Conservation (phyloP, 2,888 invertebrate species). For the Perithous albicinctus region DNA sequence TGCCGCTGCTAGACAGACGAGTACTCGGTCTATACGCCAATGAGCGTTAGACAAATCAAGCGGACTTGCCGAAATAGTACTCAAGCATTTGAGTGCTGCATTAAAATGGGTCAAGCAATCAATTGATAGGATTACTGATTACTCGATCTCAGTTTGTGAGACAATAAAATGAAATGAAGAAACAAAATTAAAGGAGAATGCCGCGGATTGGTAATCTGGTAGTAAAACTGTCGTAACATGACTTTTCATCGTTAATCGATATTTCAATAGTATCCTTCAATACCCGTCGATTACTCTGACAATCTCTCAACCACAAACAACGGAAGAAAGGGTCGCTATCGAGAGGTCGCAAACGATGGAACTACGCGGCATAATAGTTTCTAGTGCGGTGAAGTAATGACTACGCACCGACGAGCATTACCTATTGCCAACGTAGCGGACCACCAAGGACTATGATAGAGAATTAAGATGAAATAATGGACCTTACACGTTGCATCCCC, state of each 20-base stretch:
- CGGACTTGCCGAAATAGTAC: slow-evolving; percentile 53
- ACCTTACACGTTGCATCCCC: neutral
- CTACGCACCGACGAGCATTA: slow-evolving; percentile 83
- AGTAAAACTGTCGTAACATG: slow-evolving; percentile 41
- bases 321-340: slow-evolving; percentile 51
- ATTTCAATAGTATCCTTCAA: slow-evolving; percentile 46
- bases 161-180: slow-evolving; percentile 3
- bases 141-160: slow-evolving; percentile 16
- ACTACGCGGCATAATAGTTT: slow-evolving; percentile 27
- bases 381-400: slow-evolving; percentile 67
- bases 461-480: slow-evolving; percentile 44
- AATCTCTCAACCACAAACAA: slow-evolving; percentile 37
- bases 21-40: neutral
- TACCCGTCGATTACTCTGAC: slow-evolving; percentile 37
- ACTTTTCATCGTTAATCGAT: slow-evolving; percentile 39
- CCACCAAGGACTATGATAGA: slow-evolving; percentile 70
- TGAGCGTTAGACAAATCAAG: slow-evolving; percentile 22
- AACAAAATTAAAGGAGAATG: slow-evolving; percentile 32
- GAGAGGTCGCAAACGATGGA: slow-evolving; percentile 2
- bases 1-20: slow-evolving; percentile 45
- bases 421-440: slow-evolving; percentile 79
- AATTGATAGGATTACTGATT: slow-evolving; percentile 55
- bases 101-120: slow-evolving; percentile 27
- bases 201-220: slow-evolving; percentile 25
- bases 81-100: slow-evolving; percentile 32